Evolutionary conservation across 2,888 invertebrate species (phyloP), one percentile per base, ranked within the genome.

Genomic region (Seira musarum): DNA sequence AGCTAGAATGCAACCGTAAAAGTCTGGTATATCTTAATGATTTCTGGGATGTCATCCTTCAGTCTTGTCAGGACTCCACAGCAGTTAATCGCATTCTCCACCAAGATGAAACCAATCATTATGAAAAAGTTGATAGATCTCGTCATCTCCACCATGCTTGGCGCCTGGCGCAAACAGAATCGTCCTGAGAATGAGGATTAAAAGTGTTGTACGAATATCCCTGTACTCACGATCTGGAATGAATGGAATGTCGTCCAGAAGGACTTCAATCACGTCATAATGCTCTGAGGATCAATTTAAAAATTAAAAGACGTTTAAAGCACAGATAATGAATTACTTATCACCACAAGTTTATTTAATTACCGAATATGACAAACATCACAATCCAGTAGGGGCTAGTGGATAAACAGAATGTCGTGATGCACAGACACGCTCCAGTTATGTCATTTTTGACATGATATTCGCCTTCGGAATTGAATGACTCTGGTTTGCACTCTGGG

Each of bases 391-490:
- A 46, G 8, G 68, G 68, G 8, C 1, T 46, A 24, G 25, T 15
- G 0, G 2, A 24, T 1, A 53, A 8, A 1, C 13, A 0, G n/a
- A 53, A 24, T 25, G 6, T n/a, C 5, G 25, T 3, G 3, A 22
- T 1, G n/a, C 15, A 17, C 1, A 1, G 1, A 8, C 5, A 8
- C 10, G 10, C 1, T 21, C 49, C 67, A 8, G n/a, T 1, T 1
- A 67, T 5, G 22, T 67, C 67, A n/a, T n/a, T n/a, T 6, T 49
- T 67, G 30, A 40, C 67, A 6, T 49, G 46, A 22, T 67, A 67
- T 19, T 67, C 5, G 8, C 67, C 67, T 13, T 67, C 15, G 8
- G 8, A 5, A 49, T 67, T n/a, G 49, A 49, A 49, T 1, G 49
- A 22, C 1, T 46, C 17, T 21, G 67, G 67, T 19, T 49, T 1